phyloP scores from a whole-genome alignment of 2,113 vertebrate genomes.

The Phaetusa simplex region DNA sequence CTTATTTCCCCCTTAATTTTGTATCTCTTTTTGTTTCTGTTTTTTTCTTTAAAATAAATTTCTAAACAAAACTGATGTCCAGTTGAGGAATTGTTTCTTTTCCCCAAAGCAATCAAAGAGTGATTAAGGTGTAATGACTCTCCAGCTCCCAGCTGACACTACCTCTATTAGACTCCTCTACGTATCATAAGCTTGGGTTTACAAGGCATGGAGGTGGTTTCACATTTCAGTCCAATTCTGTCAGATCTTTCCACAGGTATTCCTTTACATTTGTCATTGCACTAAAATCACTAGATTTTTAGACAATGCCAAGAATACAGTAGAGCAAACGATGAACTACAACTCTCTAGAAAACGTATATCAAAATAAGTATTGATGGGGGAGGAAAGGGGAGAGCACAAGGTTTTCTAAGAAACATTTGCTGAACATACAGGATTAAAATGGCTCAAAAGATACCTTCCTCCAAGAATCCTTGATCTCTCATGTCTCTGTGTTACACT shows the following conservation, averaged over 20 bases:
- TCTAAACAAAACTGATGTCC: background rate
- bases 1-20: background rate
- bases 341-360: background rate
- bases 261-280: background rate
- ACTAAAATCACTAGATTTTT: background rate
- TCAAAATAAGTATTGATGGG: background rate
- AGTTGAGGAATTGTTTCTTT: background rate
- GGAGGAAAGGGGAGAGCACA: background rate
- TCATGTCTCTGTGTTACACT: background rate
- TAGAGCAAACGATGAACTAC: background rate
- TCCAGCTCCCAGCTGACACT: background rate
- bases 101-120: background rate
- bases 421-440: background rate
- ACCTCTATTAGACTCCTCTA: background rate
- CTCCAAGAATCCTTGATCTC: background rate
- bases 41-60: background rate
- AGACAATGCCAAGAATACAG: background rate
- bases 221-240: background rate
- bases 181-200: background rate
- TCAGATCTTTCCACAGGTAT: background rate
- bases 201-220: background rate
- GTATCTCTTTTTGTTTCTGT: background rate
- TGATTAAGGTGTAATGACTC: background rate
- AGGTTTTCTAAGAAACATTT: background rate
- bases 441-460: background rate